These are phyloP conservation scores for Globodera ellingtonae DNA, from an alignment of 1,140 invertebrate genomes.

Conservation along the genomic window DNA sequence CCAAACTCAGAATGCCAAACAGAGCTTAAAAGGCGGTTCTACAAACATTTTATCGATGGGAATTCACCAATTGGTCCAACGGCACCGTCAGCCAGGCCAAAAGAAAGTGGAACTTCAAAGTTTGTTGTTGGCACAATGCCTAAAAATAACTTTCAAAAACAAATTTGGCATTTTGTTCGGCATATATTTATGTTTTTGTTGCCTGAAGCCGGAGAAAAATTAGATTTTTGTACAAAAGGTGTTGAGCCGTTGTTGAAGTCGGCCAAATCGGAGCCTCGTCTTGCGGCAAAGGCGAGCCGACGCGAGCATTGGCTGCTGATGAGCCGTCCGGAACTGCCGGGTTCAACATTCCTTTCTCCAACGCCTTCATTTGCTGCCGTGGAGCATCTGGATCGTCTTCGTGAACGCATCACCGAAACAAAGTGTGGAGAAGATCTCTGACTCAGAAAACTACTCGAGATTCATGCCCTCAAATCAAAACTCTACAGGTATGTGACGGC, in stretches of 20 bases:
- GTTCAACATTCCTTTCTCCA: slow-evolving; percentile 12
- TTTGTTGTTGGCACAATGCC: too few relatives aligned
- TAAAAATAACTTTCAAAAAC: too few relatives aligned
- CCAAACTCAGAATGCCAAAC: not conserved
- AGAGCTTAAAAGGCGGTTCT: not conserved
- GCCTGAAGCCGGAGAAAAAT: too few relatives aligned
- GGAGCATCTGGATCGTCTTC: slow-evolving; percentile 28
- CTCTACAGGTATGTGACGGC: slow-evolving; percentile 53
- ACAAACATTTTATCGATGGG: not conserved
- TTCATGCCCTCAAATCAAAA: slow-evolving; percentile 31
- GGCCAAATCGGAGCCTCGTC: slow-evolving; percentile 2
- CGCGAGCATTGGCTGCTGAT: slow-evolving; percentile 3
- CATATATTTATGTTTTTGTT: too few relatives aligned
- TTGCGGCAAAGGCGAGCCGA: not conserved
- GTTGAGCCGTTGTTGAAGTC: not conserved
- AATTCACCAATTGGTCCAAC: not conserved
- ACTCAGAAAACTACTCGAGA: slow-evolving; percentile 1
- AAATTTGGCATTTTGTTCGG: too few relatives aligned
- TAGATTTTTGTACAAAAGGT: not conserved
- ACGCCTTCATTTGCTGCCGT: slow-evolving; percentile 17
- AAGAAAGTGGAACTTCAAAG: not conserved
- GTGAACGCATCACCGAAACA: slow-evolving; percentile 17
- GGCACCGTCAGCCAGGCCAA: not conserved
- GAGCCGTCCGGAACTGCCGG: not conserved
- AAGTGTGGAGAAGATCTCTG: not conserved